Conservation (phyloP, 2,888 invertebrate genomes). For the Elegia similella region DNA sequence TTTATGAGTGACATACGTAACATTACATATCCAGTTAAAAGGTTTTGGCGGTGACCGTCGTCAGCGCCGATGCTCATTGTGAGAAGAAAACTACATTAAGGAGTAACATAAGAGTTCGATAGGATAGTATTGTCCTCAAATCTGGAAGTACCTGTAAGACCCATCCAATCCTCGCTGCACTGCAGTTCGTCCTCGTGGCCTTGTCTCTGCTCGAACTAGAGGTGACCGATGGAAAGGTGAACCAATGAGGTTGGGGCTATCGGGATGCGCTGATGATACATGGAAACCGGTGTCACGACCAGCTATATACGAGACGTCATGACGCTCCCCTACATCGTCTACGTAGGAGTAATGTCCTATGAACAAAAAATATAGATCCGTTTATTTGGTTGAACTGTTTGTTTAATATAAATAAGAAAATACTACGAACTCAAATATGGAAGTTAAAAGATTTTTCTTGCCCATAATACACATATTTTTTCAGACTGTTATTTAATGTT, state of each 20-base stretch:
- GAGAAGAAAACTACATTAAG: no score
- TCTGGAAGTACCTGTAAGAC: conserved; percentile 84
- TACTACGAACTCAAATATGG: no score
- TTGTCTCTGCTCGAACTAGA: conserved; percentile 82
- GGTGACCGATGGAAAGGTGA: conserved; percentile 85
- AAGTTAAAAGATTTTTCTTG: no score
- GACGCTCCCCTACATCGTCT: conserved; percentile 88
- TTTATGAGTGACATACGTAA: no score
- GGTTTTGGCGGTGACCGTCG: no score
- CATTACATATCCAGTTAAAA: no score
- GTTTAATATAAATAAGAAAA: no score
- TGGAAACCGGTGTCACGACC: conserved; percentile 89
- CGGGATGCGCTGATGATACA: conserved; percentile 85
- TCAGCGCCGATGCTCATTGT: no score
- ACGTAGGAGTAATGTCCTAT: conserved; percentile 86
- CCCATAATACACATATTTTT: no score
- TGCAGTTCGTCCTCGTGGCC: conserved; percentile 86
- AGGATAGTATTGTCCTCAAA: no score
- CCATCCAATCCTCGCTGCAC: conserved; percentile 87
- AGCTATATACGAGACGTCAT: conserved; percentile 88
- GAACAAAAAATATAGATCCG: conserved; percentile 7
- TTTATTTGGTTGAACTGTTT: background rate
- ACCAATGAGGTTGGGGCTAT: conserved; percentile 85
- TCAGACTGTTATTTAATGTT: no score
- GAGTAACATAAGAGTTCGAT: no score